These are phyloP conservation scores for Panagrolaimus sp. DNA, from an alignment of 1,140 invertebrate species.

Conservation along the genomic window DNA sequence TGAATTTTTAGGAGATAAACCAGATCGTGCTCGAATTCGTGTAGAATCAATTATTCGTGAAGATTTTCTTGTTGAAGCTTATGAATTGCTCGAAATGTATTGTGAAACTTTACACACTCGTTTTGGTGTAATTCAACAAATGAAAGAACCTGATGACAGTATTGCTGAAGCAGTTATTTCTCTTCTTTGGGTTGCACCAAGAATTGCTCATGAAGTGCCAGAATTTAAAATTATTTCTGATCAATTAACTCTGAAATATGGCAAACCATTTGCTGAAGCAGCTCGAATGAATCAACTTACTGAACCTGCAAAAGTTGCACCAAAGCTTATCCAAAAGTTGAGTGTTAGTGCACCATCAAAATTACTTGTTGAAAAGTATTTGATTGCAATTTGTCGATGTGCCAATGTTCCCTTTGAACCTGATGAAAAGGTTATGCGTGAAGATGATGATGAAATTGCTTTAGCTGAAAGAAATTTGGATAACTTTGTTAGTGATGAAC, in stretches of 20 bases:
- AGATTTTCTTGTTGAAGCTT: conserved; percentile 96
- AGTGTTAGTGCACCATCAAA: conserved; percentile 91
- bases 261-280: conserved; percentile 80
- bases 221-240: conserved; percentile 70
- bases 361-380: conserved; percentile 80
- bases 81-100: conserved; percentile 98
- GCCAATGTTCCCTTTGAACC: conserved; percentile 85
- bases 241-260: conserved; percentile 84
- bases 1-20: conserved; percentile 70
- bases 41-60: conserved; percentile 98
- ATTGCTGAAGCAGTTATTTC: conserved; percentile 90
- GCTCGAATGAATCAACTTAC: conserved; percentile 72
- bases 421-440: conserved; percentile 76
- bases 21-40: conserved; percentile 83
- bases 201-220: conserved; percentile 64
- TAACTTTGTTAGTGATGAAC: not conserved
- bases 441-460: conserved; percentile 66
- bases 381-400: conserved; percentile 84
- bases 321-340: conserved; percentile 91
- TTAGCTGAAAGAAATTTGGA: conserved; percentile 68
- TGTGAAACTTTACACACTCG: conserved; percentile 92
- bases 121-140: conserved; percentile 92
- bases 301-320: conserved; percentile 72
- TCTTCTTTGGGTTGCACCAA: conserved; percentile 89
- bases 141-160: conserved; percentile 91